phyloP scores from a whole-genome alignment of 2,888 invertebrate species.

The Pimpla rufipes region DNA sequence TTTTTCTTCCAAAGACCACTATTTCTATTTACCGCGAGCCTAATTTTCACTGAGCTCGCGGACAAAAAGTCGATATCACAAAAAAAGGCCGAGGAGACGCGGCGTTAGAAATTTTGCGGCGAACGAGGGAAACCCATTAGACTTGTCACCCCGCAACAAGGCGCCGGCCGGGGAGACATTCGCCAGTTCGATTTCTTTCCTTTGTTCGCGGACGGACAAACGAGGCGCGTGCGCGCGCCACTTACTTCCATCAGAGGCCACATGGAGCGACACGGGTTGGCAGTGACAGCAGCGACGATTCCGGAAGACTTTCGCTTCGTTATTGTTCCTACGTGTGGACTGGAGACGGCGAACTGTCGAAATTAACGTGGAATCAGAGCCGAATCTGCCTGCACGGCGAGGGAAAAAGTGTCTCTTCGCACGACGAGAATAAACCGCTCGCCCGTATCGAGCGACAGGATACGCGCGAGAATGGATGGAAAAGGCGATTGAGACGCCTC shows the following conservation, averaged over 20 bases:
- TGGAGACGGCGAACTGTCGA: slow-evolving; percentile 36
- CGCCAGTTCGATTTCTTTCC: slow-evolving; percentile 48
- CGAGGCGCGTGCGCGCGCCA: slow-evolving; percentile 31
- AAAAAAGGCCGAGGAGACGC: neutral
- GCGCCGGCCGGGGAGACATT: slow-evolving; percentile 10
- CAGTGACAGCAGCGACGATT: slow-evolving; percentile 28
- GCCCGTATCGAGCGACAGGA: neutral
- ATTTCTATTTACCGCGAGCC: too few species aligned
- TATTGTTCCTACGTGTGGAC: slow-evolving; percentile 54
- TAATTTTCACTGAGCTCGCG: too few species aligned
- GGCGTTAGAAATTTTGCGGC: slow-evolving; percentile 28
- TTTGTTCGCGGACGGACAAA: slow-evolving; percentile 56
- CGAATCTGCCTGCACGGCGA: neutral
- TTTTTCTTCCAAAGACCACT: too few species aligned
- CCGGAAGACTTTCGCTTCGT: slow-evolving; percentile 65
- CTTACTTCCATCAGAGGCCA: slow-evolving; percentile 12
- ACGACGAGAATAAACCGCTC: slow-evolving; percentile 30
- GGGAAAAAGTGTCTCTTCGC: neutral
- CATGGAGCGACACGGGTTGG: slow-evolving; percentile 13
- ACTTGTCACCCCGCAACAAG: slow-evolving; percentile 42
- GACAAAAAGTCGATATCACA: neutral
- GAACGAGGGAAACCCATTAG: slow-evolving; percentile 3
- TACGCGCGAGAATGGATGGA: neutral
- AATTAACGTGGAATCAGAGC: slow-evolving; percentile 17
- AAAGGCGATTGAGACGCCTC: slow-evolving; percentile 12